Percentiles rank a stretch among this genome's conserved stretches.
Conservation (phyloP, 2,113 vertebrate genomes). For the Ctenodactylus gundi region DNA sequence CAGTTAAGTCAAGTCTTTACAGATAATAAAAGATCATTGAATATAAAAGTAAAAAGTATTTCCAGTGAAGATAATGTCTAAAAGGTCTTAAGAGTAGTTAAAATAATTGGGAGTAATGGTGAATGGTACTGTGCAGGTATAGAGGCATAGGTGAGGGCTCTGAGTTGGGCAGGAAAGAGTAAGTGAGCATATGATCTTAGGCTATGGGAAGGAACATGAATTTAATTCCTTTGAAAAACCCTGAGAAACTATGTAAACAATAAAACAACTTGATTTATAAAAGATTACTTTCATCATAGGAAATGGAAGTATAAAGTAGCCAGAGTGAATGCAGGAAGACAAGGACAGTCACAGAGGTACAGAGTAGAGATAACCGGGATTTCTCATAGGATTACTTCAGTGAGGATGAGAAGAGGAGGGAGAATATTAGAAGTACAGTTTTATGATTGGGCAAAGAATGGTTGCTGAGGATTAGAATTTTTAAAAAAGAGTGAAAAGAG, state of each 20-base stretch:
- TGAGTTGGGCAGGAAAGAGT: background rate
- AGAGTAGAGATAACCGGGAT: background rate
- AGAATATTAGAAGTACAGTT: background rate
- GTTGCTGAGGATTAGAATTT: background rate
- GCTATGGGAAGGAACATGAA: background rate
- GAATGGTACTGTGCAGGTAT: background rate
- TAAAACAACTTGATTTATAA: background rate
- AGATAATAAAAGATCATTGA: background rate
- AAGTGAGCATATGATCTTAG: background rate
- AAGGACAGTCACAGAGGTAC: too few species aligned
- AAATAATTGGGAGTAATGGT: background rate
- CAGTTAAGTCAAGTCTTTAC: background rate
- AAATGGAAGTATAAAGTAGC: background rate
- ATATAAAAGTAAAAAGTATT: background rate
- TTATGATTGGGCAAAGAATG: background rate
- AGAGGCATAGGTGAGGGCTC: background rate
- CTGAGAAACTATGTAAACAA: background rate
- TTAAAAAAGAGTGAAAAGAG: background rate
- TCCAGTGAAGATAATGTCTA: background rate
- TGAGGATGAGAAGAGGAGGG: background rate
- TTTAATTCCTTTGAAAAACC: background rate
- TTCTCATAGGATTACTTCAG: background rate
- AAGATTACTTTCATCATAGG: background rate
- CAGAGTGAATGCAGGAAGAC: background rate
- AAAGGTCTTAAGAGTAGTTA: background rate